Evolutionary conservation across 2,888 invertebrate genomes (phyloP), one percentile per base, ranked within the genome.

Genomic region (Zeuzera pyrina): DNA sequence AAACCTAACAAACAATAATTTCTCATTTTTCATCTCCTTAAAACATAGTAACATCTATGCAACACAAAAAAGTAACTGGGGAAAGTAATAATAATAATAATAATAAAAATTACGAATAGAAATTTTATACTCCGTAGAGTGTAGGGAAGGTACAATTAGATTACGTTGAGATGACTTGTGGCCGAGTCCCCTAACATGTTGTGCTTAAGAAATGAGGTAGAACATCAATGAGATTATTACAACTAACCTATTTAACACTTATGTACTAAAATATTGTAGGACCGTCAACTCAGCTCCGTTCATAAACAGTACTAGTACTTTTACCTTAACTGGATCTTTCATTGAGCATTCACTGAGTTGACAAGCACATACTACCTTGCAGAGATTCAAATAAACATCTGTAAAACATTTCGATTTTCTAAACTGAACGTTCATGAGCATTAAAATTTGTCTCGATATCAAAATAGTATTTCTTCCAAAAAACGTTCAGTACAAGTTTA

Each of bases 11-110:
- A 84, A 84, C 83, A 84, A 84, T 84, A 79, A 61, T 79, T 81
- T 74, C 70, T 70, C 67, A 69, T 65, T 69, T 77, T 72, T 73
- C 62, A 70, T 72, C 68, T 70, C 59, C 81, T 78, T 81, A 84
- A 79, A 84, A 84, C 84, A 83, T 84, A 84, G 83, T 84, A 84
- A 84, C 84, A 84, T 84, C 79, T 84, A 84, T 79, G 83, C 77
- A 84, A 84, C 81, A 84, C 83, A 84, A 84, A 83, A 74, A 73
- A 60, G 77, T 81, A 79, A 78, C 72, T 73, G 76, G 72, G 64
- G 70, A 74, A 68, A 60, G n/a, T n/a, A n/a, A n/a, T n/a, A 67
- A 56, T 63, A 66, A 63, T 66, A 74, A 71, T 73, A 66, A 62
- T 62, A 74, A 77, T 70, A 73, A 73, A 57, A 72, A 69, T 64